Conservation (phyloP, 2,797 vertebrate genomes). For the Salarias fasciatus region DNA sequence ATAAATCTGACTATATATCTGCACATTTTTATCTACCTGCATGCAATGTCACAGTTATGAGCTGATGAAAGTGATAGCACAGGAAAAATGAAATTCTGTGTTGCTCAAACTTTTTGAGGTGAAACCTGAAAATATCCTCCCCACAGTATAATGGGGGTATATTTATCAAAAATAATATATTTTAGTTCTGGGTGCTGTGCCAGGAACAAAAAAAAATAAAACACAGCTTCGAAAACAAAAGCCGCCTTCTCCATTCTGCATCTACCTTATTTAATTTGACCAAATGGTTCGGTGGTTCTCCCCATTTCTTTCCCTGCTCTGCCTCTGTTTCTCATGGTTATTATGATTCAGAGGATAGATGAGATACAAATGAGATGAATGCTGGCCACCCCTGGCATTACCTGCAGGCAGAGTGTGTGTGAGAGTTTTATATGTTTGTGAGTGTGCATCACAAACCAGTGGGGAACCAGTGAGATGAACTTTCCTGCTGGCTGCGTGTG, state of each 20-base stretch:
- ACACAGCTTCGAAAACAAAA: conserved; percentile 30
- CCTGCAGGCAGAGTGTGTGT: conserved; percentile 44
- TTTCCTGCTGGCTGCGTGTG: conserved; percentile 16
- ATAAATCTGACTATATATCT: too few species aligned
- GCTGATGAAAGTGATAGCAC: too few species aligned
- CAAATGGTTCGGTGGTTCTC: conserved; percentile 37
- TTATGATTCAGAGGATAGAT: conserved; percentile 54
- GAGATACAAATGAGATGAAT: conserved; percentile 59
- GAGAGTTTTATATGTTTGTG: conserved; percentile 13
- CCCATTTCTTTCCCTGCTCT: conserved; percentile 41
- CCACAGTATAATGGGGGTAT: conserved; percentile 7
- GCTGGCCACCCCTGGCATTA: conserved; percentile 45
- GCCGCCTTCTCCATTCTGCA: conserved; percentile 22
- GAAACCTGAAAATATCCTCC: conserved; percentile 27
- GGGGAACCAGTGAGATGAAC: conserved; percentile 38
- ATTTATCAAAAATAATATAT: conserved; percentile 41
- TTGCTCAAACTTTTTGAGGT: conserved; percentile 8
- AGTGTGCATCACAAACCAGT: conserved; percentile 10
- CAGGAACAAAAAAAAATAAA: conserved; percentile 30
- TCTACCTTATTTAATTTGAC: conserved; percentile 49
- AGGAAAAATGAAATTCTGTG: conserved; percentile 11
- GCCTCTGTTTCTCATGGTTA: conserved; percentile 33
- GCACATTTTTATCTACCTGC: too few species aligned
- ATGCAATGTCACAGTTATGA: not conserved
- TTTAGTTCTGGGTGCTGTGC: conserved; percentile 24